phyloP scores from a whole-genome alignment of 2,113 vertebrate species.

The Aphyosemion australe region DNA sequence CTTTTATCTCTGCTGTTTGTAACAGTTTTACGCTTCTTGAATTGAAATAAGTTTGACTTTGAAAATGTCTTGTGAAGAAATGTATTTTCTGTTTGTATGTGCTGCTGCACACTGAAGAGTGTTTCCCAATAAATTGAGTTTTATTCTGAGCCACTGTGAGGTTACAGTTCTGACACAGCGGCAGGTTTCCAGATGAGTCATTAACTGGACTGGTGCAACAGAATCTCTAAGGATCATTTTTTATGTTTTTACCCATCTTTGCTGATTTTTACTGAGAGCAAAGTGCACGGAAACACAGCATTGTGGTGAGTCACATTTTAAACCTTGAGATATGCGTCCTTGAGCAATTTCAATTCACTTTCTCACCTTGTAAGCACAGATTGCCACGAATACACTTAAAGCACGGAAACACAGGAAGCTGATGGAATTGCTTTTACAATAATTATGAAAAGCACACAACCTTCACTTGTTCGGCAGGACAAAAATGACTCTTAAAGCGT shows the following conservation, averaged over 20 bases:
- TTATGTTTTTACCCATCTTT: background rate
- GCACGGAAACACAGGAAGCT: background rate
- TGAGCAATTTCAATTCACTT: background rate
- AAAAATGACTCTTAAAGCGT: background rate
- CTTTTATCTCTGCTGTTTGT: background rate
- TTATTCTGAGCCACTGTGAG: background rate
- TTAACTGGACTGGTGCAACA: background rate
- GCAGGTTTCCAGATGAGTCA: background rate
- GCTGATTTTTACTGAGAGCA: background rate
- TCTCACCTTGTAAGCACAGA: background rate
- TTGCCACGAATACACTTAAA: background rate
- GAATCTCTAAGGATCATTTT: background rate
- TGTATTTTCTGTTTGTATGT: background rate
- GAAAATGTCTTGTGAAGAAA: too few relatives aligned
- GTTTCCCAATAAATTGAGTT: background rate
- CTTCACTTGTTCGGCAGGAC: conserved; percentile 9
- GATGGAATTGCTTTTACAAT: background rate
- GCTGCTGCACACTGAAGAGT: background rate
- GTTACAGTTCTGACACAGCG: background rate
- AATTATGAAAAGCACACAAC: background rate
- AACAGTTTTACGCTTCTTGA: background rate
- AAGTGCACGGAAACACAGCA: background rate
- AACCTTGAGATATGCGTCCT: conserved; percentile 7
- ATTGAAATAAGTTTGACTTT: too few relatives aligned
- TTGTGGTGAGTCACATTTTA: background rate